Evolutionary conservation across 37 sponge, comb jelly and placozoan genomes (phyloP).

Genomic region (Haliclona indistincta): DNA sequence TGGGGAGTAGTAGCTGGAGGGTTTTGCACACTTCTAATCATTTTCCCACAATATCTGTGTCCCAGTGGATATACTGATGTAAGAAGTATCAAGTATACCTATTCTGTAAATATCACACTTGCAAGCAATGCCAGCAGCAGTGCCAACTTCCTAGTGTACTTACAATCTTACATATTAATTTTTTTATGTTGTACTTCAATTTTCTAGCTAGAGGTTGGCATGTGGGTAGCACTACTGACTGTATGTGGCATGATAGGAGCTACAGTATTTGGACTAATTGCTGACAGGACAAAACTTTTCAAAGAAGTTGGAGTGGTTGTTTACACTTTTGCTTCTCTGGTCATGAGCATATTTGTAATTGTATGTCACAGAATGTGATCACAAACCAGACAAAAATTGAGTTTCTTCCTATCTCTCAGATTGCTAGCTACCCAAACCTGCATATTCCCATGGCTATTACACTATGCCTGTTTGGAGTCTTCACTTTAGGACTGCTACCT

Average conservation of each 20-base stretch:
- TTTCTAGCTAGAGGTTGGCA: conserved; percentile 36
- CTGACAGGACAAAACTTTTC: conserved; percentile 52
- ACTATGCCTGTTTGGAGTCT: neutral
- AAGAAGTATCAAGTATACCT: no score
- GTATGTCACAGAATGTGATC: no score
- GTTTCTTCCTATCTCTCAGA: no score
- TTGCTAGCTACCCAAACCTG: no score
- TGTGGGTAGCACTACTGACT: conserved; percentile 47
- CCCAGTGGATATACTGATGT: conserved; percentile 71
- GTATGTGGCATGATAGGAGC: conserved; percentile 58
- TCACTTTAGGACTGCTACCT: conserved; percentile 45
- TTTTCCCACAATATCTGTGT: conserved; percentile 75
- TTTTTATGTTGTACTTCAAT: neutral
- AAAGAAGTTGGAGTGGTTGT: conserved; percentile 38
- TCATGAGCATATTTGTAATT: no score
- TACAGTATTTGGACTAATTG: conserved; percentile 24
- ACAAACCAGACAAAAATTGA: no score
- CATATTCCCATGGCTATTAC: neutral
- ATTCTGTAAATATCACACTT: no score
- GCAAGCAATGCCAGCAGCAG: no score
- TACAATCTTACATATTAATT: no score
- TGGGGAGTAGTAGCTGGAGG: conserved; percentile 53
- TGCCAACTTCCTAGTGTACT: no score
- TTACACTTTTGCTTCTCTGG: conserved; percentile 19
- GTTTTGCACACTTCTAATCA: conserved; percentile 43